A percentile compares a stretch with the other conserved stretches of the same genome.
These are phyloP conservation scores for Caenorhabditis panamensis DNA, from an alignment of 2,888 invertebrate genomes.

Conservation along the genomic window DNA sequence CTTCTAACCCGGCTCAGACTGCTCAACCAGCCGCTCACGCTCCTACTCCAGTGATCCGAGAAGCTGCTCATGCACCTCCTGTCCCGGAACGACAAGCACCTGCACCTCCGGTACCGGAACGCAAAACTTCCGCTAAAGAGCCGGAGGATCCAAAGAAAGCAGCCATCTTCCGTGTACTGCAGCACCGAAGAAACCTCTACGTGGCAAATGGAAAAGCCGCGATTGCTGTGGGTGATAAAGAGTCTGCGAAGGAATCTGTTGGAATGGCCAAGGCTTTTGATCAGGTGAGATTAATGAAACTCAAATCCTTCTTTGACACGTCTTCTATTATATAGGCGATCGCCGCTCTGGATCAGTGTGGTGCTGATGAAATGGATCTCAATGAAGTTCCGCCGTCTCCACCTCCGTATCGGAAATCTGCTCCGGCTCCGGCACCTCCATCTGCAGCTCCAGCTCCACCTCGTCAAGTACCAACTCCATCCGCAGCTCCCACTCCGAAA, in stretches of 20 bases:
- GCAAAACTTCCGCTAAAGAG: constrained; percentile 20
- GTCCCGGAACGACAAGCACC: constrained; percentile 18
- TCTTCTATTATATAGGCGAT: constrained; percentile 68
- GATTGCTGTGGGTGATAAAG: constrained; percentile 68
- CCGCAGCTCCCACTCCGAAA: constrained; percentile 6
- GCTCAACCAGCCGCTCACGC: constrained; percentile 53
- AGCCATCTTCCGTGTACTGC: constrained; percentile 55
- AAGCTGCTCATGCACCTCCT: constrained; percentile 37
- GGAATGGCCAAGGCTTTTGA: constrained; percentile 73
- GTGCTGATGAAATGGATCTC: constrained; percentile 73
- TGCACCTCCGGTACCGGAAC: constrained; percentile 43
- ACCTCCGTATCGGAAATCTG: constrained; percentile 68
- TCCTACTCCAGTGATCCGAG: constrained; percentile 33
- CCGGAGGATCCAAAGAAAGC: constrained; percentile 56
- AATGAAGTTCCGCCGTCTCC: constrained; percentile 76
- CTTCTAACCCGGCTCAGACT: constrained; percentile 20
- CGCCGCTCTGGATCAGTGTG: constrained; percentile 61
- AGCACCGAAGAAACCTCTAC: constrained; percentile 60
- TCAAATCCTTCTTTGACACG: not conserved
- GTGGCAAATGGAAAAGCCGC: constrained; percentile 72
- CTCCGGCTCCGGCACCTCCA: constrained; percentile 2
- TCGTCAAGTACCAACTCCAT: not conserved
- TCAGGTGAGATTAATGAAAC: constrained; percentile 58
- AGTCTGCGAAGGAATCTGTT: constrained; percentile 69
- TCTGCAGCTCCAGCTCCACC: not conserved